Conservation (phyloP, 2,113 vertebrate genomes). For the Pachycephala philippinensis region DNA sequence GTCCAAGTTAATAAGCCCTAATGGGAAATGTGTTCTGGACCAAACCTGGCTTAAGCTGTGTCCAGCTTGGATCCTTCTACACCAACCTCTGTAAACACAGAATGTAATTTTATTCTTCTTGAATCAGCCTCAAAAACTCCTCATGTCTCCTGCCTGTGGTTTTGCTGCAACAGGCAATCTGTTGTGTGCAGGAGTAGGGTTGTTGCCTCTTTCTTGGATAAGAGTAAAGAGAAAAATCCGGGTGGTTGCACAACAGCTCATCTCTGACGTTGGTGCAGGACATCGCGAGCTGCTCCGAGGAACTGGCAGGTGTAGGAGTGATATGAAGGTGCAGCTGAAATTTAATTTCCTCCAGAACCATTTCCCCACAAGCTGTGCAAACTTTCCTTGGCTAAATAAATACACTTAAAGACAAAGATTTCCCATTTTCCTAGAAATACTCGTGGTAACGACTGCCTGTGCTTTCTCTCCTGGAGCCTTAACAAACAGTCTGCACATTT, state of each 20-base stretch:
- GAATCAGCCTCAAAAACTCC: neutral
- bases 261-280: neutral
- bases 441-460: conserved; percentile 51
- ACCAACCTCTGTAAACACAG: neutral
- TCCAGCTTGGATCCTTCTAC: neutral
- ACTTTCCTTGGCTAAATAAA: conserved; percentile 67
- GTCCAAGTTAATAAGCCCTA: neutral
- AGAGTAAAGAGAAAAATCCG: neutral
- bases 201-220: neutral
- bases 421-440: conserved; percentile 63
- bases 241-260: neutral
- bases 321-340: conserved; percentile 12
- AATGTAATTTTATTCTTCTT: neutral
- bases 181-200: neutral
- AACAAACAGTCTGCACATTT: conserved; percentile 66
- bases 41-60: neutral
- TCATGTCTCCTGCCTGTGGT: neutral
- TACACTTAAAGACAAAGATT: conserved; percentile 67
- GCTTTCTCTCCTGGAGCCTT: conserved; percentile 66
- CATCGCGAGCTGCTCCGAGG: neutral
- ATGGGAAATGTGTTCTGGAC: neutral
- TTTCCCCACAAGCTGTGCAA: conserved; percentile 52
- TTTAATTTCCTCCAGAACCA: conserved; percentile 58
- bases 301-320: conserved; percentile 40
- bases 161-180: neutral